Evolutionary conservation across 2,113 vertebrate genomes (phyloP), one percentile per base, ranked within the genome.

Genomic region (Lamprotornis superbus): DNA sequence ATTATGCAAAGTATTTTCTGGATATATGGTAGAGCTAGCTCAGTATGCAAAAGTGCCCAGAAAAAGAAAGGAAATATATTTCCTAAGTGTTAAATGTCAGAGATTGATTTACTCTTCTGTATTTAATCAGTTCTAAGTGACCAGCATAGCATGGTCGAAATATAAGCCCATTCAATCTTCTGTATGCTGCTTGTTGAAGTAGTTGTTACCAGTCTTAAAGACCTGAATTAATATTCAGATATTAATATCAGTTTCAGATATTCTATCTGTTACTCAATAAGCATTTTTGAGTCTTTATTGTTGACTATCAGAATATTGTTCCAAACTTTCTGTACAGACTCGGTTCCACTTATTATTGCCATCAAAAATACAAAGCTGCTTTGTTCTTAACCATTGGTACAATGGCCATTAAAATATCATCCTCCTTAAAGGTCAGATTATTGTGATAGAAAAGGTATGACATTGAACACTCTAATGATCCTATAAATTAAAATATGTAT

Each of bases 1-100:
- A 94, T 92, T 92, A 82, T 81, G 83, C 61, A 92, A 40, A 84
- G 22, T 56, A 25, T 68, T 91, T 96, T 87, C 73, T 75, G 53
- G 22, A 71, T 93, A 55, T 71, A 23, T 35, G 21, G 28, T n/a
- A 84, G 39, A 84, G 31, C 50, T 87, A 46, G 20, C 55, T 95
- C 53, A 52, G 39, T 59, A 69, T 21, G 44, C n/a, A 86, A 39
- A 94, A 90, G 19, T 44, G 5, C 49, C 28, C 46, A 65, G 59
- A 87, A 89, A 47, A 84, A 40, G 22, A 61, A 87, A 76, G 16
- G 10, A 68, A 64, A 56, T 7, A 1, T 27, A 11, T 83, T 92
- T 94, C 75, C n/a, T 79, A 71, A 24, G n/a, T 87, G 3, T 39
- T 87, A 55, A 83, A 55, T 71, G 1, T 82, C 94, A 75, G 30